These are phyloP conservation scores for Drosophila neocordata DNA, from an alignment of 1,140 invertebrate species.

Conservation along the genomic window DNA sequence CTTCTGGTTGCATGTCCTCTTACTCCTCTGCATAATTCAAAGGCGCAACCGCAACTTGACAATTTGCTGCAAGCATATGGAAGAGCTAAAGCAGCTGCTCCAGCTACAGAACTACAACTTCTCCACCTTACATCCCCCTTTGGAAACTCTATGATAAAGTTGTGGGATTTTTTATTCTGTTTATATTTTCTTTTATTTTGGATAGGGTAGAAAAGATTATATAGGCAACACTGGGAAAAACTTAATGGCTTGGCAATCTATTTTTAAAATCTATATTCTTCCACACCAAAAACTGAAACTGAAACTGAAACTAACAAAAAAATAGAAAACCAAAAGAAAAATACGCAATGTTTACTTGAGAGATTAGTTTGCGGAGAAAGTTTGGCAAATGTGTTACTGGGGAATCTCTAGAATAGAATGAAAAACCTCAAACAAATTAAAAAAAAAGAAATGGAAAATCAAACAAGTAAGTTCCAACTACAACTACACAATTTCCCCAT, in stretches of 20 bases:
- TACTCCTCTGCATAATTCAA: conserved; percentile 67
- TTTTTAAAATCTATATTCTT: conserved; percentile 57
- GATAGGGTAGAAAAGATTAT: conserved; percentile 22
- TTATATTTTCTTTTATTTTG: not conserved
- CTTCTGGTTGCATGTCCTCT: not conserved
- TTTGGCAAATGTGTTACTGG: conserved; percentile 28
- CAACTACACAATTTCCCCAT: not conserved
- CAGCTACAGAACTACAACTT: conserved; percentile 33
- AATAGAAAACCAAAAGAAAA: conserved; percentile 9
- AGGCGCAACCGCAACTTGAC: conserved; percentile 79
- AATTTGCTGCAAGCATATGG: conserved; percentile 64
- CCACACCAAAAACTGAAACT: conserved; percentile 43
- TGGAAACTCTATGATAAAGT: conserved; percentile 1
- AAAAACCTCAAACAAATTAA: conserved; percentile 1
- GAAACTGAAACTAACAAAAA: not conserved
- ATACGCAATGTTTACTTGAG: conserved; percentile 23
- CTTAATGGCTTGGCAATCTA: conserved; percentile 58
- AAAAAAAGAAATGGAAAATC: conserved; percentile 20
- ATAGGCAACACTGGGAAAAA: conserved; percentile 24
- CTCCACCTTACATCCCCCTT: not conserved
- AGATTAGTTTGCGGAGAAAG: conserved; percentile 45
- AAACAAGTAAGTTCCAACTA: conserved; percentile 29
- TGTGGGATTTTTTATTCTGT: conserved; percentile 1
- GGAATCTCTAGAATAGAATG: conserved; percentile 10
- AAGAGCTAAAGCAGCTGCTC: conserved; percentile 50